Evolutionary conservation across 2,888 invertebrate species (phyloP).

Genomic region (Microplitis deprimator): DNA sequence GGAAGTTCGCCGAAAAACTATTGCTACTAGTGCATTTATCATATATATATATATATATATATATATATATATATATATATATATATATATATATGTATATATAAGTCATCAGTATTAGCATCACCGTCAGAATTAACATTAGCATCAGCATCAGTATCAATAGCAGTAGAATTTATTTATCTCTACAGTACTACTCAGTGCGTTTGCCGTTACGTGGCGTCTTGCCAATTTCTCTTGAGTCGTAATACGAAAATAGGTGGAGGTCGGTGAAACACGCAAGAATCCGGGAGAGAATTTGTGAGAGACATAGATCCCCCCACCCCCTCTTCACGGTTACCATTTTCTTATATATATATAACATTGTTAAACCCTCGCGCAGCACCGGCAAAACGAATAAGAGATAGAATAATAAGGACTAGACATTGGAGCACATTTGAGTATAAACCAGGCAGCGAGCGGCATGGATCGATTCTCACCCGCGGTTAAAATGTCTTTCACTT

Average conservation of each 20-base stretch:
- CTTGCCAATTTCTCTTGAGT: conserved; percentile 37
- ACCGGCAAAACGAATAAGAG: not conserved
- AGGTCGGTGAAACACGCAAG: conserved; percentile 32
- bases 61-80: too few species aligned
- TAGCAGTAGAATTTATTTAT: not conserved
- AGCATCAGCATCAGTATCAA: not conserved
- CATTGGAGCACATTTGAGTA: not conserved
- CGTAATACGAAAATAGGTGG: conserved; percentile 44
- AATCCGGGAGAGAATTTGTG: conserved; percentile 15
- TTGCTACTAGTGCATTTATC: too few species aligned
- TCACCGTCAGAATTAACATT: too few species aligned
- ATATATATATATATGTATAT: too few species aligned
- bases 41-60: too few species aligned
- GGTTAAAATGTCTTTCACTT: conserved; percentile 14
- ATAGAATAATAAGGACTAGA: conserved; percentile 25
- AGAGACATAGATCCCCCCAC: conserved; percentile 4
- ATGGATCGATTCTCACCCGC: conserved; percentile 19
- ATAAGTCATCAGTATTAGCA: too few species aligned
- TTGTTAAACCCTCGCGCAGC: not conserved
- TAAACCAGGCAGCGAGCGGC: not conserved
- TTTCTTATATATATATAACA: not conserved
- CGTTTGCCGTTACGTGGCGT: conserved; percentile 25
- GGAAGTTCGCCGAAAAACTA: too few species aligned
- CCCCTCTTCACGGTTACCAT: not conserved
- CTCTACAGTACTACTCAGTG: conserved; percentile 2